phyloP scores from a whole-genome alignment of 2,113 vertebrate species.

The Notechis scutatus region DNA sequence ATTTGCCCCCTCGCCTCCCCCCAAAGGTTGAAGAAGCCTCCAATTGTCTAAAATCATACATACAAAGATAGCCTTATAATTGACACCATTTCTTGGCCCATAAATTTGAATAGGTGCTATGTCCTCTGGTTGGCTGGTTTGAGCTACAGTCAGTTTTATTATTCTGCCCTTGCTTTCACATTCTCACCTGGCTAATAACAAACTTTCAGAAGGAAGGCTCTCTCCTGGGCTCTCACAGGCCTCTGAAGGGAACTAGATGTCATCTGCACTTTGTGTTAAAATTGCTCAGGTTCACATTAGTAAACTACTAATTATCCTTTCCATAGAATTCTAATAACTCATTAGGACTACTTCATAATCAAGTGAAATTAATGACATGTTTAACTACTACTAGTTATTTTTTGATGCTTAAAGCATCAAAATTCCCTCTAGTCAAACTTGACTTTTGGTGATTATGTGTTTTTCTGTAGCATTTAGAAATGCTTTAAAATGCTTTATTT shows the following conservation, averaged over 20 bases:
- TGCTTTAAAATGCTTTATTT: neutral
- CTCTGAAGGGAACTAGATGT: neutral
- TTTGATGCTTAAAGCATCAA: neutral
- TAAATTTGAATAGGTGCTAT: neutral
- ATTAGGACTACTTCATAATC: neutral
- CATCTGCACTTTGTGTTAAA: constrained; percentile 11
- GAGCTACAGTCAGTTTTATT: neutral
- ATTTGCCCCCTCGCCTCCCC: neutral
- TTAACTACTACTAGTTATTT: neutral
- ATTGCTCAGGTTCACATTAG: neutral
- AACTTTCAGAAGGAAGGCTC: neutral
- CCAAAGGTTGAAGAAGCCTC: neutral
- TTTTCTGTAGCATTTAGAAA: neutral
- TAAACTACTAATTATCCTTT: neutral
- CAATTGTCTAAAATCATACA: neutral
- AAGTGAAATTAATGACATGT: neutral
- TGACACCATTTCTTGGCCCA: neutral
- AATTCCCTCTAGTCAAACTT: neutral
- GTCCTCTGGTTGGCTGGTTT: neutral
- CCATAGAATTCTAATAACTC: neutral
- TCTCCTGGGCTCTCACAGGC: neutral
- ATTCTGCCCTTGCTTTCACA: neutral
- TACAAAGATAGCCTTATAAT: neutral
- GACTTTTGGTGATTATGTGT: neutral
- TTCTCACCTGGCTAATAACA: neutral